A percentile compares a stretch with the other conserved stretches of the same genome.
Evolutionary conservation across 2,113 vertebrate species (phyloP).

Genomic region (Eubucco bourcierii): DNA sequence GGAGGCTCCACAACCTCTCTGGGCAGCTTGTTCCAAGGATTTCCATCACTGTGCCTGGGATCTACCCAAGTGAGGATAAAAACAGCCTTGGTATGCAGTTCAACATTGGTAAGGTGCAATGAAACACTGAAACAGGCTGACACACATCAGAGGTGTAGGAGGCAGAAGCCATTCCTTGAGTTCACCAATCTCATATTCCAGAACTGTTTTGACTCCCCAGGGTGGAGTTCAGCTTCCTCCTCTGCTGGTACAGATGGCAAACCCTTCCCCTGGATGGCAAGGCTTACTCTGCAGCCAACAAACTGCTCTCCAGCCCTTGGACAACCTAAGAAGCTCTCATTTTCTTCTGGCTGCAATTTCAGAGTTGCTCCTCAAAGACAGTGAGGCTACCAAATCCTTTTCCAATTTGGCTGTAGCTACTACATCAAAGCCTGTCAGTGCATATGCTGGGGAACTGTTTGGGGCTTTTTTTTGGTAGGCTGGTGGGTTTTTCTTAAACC

Average conservation of each 20-base stretch:
- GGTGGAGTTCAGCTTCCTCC: background rate
- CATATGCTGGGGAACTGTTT: background rate
- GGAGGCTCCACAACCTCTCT: no score
- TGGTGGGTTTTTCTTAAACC: no score
- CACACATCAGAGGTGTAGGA: background rate
- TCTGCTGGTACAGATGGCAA: conserved; percentile 58
- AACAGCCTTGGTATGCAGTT: background rate
- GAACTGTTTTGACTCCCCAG: background rate
- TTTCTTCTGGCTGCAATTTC: conserved; percentile 31
- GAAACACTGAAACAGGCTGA: background rate
- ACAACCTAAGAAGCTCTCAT: background rate
- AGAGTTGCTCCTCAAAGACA: background rate
- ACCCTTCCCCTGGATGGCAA: conserved; percentile 34
- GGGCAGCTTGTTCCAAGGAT: background rate
- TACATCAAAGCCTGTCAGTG: background rate
- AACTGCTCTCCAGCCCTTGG: background rate
- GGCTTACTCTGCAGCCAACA: conserved; percentile 19
- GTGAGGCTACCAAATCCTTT: background rate
- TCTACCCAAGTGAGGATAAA: background rate
- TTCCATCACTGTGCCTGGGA: background rate
- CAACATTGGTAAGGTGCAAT: background rate
- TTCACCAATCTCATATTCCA: background rate
- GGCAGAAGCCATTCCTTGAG: background rate
- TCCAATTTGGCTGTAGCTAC: background rate
- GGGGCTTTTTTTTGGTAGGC: background rate